These are phyloP conservation scores for Lepus europaeus DNA, from an alignment of 2,113 vertebrate genomes.

Conservation along the genomic window DNA sequence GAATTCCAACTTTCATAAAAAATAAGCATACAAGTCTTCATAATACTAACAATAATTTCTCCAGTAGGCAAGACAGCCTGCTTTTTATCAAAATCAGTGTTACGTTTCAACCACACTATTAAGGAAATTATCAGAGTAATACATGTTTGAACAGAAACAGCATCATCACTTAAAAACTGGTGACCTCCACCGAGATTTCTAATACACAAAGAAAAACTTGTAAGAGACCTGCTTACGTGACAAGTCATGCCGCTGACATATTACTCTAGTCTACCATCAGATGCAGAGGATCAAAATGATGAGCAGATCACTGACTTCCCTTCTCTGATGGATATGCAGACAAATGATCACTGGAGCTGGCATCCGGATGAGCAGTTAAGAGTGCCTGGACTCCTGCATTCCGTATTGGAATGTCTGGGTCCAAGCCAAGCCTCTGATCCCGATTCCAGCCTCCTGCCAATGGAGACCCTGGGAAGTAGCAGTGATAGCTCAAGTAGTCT, in stretches of 20 bases:
- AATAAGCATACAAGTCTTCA: not conserved
- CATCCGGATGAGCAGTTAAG: too few species aligned
- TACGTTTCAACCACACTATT: not conserved
- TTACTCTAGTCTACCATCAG: not conserved
- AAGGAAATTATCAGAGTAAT: slow-evolving; percentile 44
- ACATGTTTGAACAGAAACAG: slow-evolving; percentile 5
- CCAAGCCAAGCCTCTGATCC: not conserved
- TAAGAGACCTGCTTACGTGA: slow-evolving; percentile 5
- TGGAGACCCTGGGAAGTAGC: too few species aligned
- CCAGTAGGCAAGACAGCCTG: not conserved
- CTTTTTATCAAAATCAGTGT: not conserved
- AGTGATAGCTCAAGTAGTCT: too few species aligned
- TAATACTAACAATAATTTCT: not conserved
- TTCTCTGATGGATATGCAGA: not conserved
- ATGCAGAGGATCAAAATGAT: not conserved
- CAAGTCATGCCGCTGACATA: slow-evolving; percentile 1
- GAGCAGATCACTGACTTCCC: not conserved
- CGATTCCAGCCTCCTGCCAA: too few species aligned
- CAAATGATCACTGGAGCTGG: not conserved
- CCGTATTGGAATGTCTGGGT: too few species aligned
- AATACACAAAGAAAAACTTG: not conserved
- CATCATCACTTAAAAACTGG: not conserved
- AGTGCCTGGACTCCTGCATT: too few species aligned
- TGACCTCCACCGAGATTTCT: not conserved
- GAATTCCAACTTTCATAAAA: slow-evolving; percentile 3